Evolutionary conservation across 1,140 invertebrate species (phyloP), one percentile per base, ranked within the genome.

Genomic region (Microplitis demolitor): DNA sequence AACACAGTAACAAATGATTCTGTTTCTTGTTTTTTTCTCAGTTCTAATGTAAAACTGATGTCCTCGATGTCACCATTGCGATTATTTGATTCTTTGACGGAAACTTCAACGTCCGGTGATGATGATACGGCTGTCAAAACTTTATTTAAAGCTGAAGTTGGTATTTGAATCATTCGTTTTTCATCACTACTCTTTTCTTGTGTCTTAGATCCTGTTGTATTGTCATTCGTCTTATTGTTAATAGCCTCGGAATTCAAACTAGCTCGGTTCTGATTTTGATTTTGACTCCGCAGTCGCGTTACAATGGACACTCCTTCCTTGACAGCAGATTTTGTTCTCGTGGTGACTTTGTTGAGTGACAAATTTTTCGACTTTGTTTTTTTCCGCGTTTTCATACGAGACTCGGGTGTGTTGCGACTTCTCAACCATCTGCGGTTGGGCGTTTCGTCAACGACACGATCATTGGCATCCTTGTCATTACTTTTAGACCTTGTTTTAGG

Each of bases 1-100:
- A 83, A 77, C 5, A 83, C 84, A 0, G 80, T 85, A 8, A 83
- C 0, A 77, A 72, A 16, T 72, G 63, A 0, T 3, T 79, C 77
- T 8, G 71, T 78, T n/a, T 82, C 74, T 39, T 80, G 70, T 54
- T 87, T 88, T 31, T 84, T 84, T 14, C 82, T 79, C 1, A 87
- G 66, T 71, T 87, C 85, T 11, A 87, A 81, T 0, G 83, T 87
- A 62, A 87, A 87, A 69, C 85, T 87, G 16, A 87, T 87, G 39
- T 87, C 86, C 58, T 87, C 85, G 0, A 76, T 78, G 50, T 86
- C 83, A 8, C 68, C 79, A 51, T 73, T 79, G 33, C 78, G 79
- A 78, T 81, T 84, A n/a, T 78, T 79, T 5, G 84, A 79, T 69
- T 87, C 86, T 67, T 87, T 87, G 0, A 87, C 85, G 0, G 82